Percentiles rank a stretch among this genome's conserved stretches.
Evolutionary conservation across 2,888 invertebrate species (phyloP).

Genomic region (Melipona bicolor): DNA sequence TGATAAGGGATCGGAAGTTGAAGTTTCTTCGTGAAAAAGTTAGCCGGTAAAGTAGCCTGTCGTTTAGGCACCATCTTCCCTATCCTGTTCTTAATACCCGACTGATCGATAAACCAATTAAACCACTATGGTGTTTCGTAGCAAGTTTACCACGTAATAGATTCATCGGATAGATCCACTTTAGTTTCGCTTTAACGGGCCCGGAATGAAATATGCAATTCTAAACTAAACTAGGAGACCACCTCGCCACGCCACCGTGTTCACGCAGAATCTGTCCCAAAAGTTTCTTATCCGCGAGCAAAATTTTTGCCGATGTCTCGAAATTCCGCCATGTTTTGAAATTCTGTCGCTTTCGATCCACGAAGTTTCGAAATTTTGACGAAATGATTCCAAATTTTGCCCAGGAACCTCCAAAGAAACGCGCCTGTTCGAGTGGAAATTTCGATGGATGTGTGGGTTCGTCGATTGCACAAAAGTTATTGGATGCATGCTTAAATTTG

Average conservation of each 20-base stretch:
- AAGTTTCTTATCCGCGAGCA: not conserved
- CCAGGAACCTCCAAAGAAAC: not conserved
- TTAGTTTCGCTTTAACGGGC: not conserved
- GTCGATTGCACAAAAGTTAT: no score
- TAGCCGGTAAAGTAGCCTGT: not conserved
- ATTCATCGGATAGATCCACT: slow-evolving; percentile 1
- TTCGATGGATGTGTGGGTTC: no score
- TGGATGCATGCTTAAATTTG: no score
- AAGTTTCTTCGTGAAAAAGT: not conserved
- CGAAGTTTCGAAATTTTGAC: not conserved
- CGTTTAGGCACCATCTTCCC: not conserved
- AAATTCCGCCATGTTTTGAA: not conserved
- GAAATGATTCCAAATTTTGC: not conserved
- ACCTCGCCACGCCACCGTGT: no score
- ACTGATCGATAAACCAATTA: slow-evolving; percentile 10
- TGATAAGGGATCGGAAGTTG: not conserved
- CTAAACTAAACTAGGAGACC: no score
- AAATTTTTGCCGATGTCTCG: not conserved
- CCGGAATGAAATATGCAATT: not conserved
- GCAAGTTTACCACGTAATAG: not conserved
- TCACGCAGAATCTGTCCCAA: not conserved
- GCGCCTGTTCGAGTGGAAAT: no score
- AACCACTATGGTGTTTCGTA: not conserved
- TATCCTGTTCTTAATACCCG: not conserved
- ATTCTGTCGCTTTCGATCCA: not conserved